Conservation (phyloP, 1,140 invertebrate genomes). For the Drosophila kikkawai region DNA sequence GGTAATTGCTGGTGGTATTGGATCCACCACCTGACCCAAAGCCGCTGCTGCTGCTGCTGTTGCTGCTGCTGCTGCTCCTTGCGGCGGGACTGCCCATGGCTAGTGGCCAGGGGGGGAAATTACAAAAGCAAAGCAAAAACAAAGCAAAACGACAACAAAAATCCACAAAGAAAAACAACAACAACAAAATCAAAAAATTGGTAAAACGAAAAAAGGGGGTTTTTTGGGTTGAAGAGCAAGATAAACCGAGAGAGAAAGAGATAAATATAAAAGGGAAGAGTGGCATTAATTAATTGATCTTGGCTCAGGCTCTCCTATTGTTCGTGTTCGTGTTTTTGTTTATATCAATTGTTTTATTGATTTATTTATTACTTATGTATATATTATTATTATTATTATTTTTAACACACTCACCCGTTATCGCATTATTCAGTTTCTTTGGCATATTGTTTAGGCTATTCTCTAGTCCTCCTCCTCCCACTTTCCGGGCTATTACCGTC, state of each 20-base stretch:
- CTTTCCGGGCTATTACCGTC: constrained; percentile 50
- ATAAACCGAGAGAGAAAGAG: constrained; percentile 20
- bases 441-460: constrained; percentile 69
- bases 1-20: constrained; percentile 62
- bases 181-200: neutral
- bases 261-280: constrained; percentile 40
- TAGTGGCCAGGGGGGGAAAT: constrained; percentile 6
- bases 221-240: constrained; percentile 18
- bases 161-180: constrained; percentile 1
- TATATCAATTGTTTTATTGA: neutral
- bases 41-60: constrained; percentile 11
- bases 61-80: constrained; percentile 44
- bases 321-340: constrained; percentile 10
- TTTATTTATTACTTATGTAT: neutral
- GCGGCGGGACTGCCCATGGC: constrained; percentile 45
- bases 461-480: constrained; percentile 57
- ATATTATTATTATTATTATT: neutral
- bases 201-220: neutral
- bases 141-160: constrained; percentile 14
- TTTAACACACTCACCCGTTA: constrained; percentile 55
- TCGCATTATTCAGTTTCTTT: constrained; percentile 68
- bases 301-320: neutral
- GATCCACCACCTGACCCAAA: constrained; percentile 26
- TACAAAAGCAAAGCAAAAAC: neutral
- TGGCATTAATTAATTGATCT: constrained; percentile 48